Conservation (phyloP, 2,113 vertebrate genomes). For the Mustelus asterias region DNA sequence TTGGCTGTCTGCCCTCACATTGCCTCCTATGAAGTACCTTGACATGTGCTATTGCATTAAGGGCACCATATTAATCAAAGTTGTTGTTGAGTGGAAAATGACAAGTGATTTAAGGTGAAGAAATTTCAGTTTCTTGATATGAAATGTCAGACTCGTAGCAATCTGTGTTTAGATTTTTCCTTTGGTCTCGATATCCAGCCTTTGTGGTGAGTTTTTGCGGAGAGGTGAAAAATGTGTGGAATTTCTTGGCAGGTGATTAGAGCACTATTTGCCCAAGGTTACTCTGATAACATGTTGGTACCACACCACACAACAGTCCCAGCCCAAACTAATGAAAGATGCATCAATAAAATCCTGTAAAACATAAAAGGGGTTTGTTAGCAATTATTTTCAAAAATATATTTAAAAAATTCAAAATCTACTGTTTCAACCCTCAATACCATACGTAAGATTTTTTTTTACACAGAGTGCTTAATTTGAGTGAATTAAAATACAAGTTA, state of each 20-base stretch:
- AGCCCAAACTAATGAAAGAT: not conserved
- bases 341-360: not conserved
- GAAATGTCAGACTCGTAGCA: not conserved
- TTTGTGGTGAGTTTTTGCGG: slow-evolving; percentile 44
- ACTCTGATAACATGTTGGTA: slow-evolving; percentile 40
- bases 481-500: not conserved
- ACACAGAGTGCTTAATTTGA: not conserved
- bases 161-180: slow-evolving; percentile 39
- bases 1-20: not conserved
- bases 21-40: not conserved
- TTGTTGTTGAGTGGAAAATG: not conserved
- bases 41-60: not conserved
- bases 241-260: slow-evolving; percentile 46
- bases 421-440: not conserved
- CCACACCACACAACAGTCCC: not conserved
- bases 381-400: not conserved
- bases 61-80: not conserved
- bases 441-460: not conserved
- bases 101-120: not conserved
- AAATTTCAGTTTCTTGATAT: not conserved
- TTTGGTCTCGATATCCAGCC: slow-evolving; percentile 40
- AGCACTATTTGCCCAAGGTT: slow-evolving; percentile 42
- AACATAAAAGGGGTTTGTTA: not conserved
- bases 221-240: slow-evolving; percentile 52
- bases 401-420: not conserved